Evolutionary conservation across 2,797 vertebrate species (phyloP), one percentile per base, ranked within the genome.

Genomic region (Sebastes cheni): DNA sequence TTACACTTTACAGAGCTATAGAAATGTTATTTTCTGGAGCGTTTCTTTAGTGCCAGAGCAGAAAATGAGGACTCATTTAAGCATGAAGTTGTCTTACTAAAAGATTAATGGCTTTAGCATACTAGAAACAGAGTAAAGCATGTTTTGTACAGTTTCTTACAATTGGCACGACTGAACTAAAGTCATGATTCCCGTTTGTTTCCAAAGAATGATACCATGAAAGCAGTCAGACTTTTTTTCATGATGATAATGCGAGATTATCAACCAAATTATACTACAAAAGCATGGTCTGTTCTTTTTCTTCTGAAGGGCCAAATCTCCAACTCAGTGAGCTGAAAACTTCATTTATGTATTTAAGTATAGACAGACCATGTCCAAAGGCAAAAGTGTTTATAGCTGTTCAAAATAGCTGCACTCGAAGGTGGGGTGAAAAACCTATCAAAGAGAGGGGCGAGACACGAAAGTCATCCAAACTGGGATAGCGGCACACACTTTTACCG

Each of bases 31-130:
- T 88, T 80, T 88, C 79, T 82, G 69, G 27, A 60, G 34, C 34
- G 11, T 77, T 58, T 67, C n/a, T 84, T 67, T 39, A 30, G 20
- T 36, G 3, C 61, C 32, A 67, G 36, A 75, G 46, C 67, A 54
- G 25, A 27, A 81, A 81, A 84, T 75, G 23, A 77, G 30, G 87
- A 69, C 73, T 75, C 27, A 61, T 84, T 85, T 72, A 76, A 54
- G 82, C 34, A 12, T 72, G 54, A 85, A 80, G 72, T 81, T 70
- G 70, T 88, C 68, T 74, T 62, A 62, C 29, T 82, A 50, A 82
- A 66, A 78, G 54, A 86, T 85, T 59, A 72, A 88, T 61, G 29
- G 58, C 64, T 80, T 77, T n/a, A 79, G 58, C 73, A 86, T 80
- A 80, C 20, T 76, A 84, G 70, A 77, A 78, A 74, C 50, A 46